Conservation (phyloP, 2,888 invertebrate species). For the Scaptomyza caliginosa region DNA sequence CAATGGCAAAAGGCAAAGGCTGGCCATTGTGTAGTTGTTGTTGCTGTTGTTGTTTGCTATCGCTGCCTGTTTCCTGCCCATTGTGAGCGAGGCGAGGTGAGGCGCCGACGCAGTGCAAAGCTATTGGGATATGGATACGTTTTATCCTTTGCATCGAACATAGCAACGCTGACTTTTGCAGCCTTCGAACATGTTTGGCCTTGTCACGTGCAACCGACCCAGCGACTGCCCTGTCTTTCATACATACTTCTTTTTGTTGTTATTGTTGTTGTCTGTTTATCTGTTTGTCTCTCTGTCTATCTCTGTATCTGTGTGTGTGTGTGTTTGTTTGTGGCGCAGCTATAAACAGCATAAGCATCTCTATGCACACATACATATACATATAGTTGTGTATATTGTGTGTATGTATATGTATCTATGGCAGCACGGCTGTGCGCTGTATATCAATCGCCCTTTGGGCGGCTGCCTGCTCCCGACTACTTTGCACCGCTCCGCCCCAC, state of each 20-base stretch:
- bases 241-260: slow-evolving; percentile 13
- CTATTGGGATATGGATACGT: slow-evolving; percentile 41
- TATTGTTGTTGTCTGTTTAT: neutral
- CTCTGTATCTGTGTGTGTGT: slow-evolving; percentile 12
- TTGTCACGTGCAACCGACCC: slow-evolving; percentile 54
- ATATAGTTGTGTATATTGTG: slow-evolving; percentile 15
- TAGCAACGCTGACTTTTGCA: slow-evolving; percentile 22
- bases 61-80: slow-evolving; percentile 60
- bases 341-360: slow-evolving; percentile 67
- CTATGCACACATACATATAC: slow-evolving; percentile 11
- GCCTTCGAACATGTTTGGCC: slow-evolving; percentile 59
- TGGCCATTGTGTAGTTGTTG: slow-evolving; percentile 31
- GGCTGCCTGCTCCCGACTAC: slow-evolving; percentile 29
- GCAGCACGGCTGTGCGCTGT: slow-evolving; percentile 50
- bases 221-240: slow-evolving; percentile 8
- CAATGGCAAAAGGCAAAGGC: slow-evolving; percentile 44
- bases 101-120: slow-evolving; percentile 63
- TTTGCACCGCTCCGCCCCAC: neutral
- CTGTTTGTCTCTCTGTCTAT: slow-evolving; percentile 12
- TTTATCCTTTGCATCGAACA: slow-evolving; percentile 68
- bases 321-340: slow-evolving; percentile 42
- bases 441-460: slow-evolving; percentile 67
- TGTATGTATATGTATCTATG: slow-evolving; percentile 27
- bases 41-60: slow-evolving; percentile 24
- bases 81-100: slow-evolving; percentile 39